These are phyloP conservation scores for Caranx melampygus DNA, from an alignment of 2,113 vertebrate genomes.

Conservation along the genomic window DNA sequence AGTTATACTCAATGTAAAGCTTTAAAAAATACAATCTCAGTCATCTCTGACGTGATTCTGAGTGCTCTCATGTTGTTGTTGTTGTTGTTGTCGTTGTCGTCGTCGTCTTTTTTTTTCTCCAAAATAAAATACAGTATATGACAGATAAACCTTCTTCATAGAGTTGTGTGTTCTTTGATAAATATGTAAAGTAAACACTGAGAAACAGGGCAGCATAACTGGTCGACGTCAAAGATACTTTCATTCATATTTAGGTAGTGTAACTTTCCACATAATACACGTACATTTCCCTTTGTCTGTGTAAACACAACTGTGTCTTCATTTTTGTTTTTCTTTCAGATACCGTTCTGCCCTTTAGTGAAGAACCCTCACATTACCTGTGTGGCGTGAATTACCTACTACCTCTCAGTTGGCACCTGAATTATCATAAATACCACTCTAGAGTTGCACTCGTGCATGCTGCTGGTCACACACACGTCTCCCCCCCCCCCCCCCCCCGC, in stretches of 20 bases:
- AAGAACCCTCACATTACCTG: conserved; percentile 38
- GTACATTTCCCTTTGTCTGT: conserved; percentile 74
- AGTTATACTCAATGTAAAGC: conserved; percentile 81
- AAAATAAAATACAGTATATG: conserved; percentile 76
- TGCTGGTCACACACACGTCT: conserved; percentile 60
- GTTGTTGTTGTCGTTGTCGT: conserved; percentile 1
- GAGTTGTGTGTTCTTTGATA: conserved; percentile 50
- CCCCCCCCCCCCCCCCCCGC: too few relatives aligned
- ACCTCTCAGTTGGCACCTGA: conserved; percentile 77
- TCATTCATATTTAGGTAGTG: conserved; percentile 82
- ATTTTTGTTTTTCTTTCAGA: conserved; percentile 16
- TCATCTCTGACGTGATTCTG: conserved; percentile 76
- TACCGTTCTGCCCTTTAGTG: conserved; percentile 35
- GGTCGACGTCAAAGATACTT: conserved; percentile 74
- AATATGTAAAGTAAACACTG: conserved; percentile 74
- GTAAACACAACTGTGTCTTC: conserved; percentile 66
- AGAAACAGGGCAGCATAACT: conserved; percentile 79
- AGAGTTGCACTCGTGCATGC: conserved; percentile 61
- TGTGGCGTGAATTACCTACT: conserved; percentile 37
- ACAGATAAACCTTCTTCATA: conserved; percentile 69
- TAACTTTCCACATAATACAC: conserved; percentile 69
- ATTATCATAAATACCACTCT: conserved; percentile 49
- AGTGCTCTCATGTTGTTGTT: conserved; percentile 49
- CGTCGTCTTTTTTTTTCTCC: neutral
- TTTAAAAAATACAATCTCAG: conserved; percentile 84